Evolutionary conservation across 2,888 invertebrate genomes (phyloP), one percentile per base, ranked within the genome.

Genomic region (Cryptocephalus moraei): DNA sequence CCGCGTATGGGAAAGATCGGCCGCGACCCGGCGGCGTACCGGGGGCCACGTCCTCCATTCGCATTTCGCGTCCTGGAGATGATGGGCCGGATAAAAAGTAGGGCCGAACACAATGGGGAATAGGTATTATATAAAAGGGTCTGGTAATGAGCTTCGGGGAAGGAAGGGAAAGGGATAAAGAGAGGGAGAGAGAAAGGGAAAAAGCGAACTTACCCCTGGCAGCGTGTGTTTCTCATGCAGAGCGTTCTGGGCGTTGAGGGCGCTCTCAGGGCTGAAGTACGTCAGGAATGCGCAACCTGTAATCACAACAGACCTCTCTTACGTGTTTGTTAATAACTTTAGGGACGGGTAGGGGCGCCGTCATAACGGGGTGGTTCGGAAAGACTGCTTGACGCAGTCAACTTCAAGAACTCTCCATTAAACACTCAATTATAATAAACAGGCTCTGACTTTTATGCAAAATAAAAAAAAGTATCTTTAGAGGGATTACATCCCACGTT

Each of bases 201-300:
- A 45, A 48, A 44, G 46, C 51, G 39, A 53, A 84, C 93, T 91
- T 73, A 96, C 95, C 91, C 95, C 95, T 75, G 94, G 92, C 77
- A 96, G 80, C 72, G 94, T 93, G 79, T 93, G 89, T 81, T 95
- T 94, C 77, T 96, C 95, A 82, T 96, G 95, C 70, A 95, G 85
- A 69, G 89, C 84, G 73, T 86, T 80, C 78, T 93, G 91, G 72
- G 93, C 91, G 75, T 84, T 86, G 67, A 91, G 80, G 63, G 94
- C 93, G 77, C 91, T 92, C 74, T 95, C 95, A 71, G 93, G 87
- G 73, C 84, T 89, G 79, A 92, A 94, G 81, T 94, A 96, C 67
- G 96, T 96, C 75, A 97, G 82, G 79, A 96, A 96, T 72, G 95
- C 95, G 81, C 95, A 96, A 75, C 94, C 94, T 94, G 82, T 22